phyloP scores from a whole-genome alignment of 2,113 vertebrate species.

The Protobothrops mucrosquamatus region DNA sequence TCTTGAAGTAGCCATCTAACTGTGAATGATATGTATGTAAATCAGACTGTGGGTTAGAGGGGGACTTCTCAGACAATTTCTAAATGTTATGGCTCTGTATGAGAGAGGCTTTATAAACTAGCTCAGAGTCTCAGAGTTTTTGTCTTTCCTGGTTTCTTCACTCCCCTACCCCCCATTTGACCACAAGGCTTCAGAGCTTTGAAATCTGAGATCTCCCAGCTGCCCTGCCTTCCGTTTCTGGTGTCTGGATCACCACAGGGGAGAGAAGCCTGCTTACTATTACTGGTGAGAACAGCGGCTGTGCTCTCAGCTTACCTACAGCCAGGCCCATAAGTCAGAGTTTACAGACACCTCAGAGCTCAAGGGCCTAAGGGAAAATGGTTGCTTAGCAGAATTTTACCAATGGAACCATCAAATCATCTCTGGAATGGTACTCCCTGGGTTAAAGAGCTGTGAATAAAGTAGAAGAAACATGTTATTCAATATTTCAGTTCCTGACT shows the following conservation, averaged over 20 bases:
- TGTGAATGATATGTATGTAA: neutral
- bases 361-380: neutral
- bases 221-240: slow-evolving; percentile 10
- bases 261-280: neutral
- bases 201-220: slow-evolving; percentile 21
- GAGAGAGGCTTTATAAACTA: neutral
- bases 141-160: neutral
- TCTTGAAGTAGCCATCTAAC: neutral
- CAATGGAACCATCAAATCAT: neutral
- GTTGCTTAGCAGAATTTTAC: neutral
- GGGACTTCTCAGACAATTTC: neutral
- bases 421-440: neutral
- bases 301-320: neutral
- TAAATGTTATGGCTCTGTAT: neutral
- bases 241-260: slow-evolving; percentile 1
- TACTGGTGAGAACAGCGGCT: neutral
- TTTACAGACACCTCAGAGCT: neutral
- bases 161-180: neutral
- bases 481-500: neutral
- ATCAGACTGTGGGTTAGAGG: neutral
- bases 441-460: neutral
- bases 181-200: neutral
- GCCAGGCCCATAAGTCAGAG: neutral
- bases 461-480: neutral
- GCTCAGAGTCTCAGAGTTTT: neutral